Evolutionary conservation across 2,888 invertebrate species (phyloP).

Genomic region (Acanthopleura granulata): DNA sequence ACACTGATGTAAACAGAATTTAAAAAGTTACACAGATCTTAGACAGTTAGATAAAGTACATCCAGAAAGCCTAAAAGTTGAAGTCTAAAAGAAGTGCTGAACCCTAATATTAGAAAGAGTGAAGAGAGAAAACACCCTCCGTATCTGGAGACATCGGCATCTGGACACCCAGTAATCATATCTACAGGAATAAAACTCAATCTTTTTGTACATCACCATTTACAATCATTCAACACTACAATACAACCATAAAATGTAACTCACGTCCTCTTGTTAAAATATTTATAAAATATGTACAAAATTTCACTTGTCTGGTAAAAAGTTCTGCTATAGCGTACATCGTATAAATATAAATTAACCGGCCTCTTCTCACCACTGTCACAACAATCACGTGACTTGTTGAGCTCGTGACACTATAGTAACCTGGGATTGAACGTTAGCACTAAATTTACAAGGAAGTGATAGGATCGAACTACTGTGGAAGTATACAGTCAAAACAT

Average conservation of each 20-base stretch:
- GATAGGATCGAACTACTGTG: background rate
- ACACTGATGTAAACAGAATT: no score
- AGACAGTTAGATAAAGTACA: no score
- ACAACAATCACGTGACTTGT: constrained; percentile 11
- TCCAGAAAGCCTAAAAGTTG: background rate
- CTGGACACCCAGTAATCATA: no score
- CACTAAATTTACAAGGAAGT: constrained; percentile 12
- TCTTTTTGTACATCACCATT: constrained; percentile 8
- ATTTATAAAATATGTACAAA: constrained; percentile 20
- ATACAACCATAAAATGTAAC: constrained; percentile 9
- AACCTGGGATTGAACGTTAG: constrained; percentile 4
- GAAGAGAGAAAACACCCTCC: background rate
- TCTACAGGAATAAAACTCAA: no score
- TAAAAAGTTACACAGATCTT: no score
- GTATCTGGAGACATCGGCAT: no score
- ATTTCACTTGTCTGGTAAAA: constrained; percentile 7
- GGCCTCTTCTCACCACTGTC: constrained; percentile 2
- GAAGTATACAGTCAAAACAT: no score
- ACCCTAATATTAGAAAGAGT: background rate
- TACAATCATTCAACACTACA: constrained; percentile 14
- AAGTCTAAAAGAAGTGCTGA: background rate
- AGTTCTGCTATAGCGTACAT: background rate
- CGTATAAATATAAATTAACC: constrained; percentile 16
- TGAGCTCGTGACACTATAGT: constrained; percentile 16
- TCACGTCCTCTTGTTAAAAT: constrained; percentile 17